A percentile compares a stretch with the other conserved stretches of the same genome.
These are phyloP conservation scores for Blastobasis lacticolella DNA, from an alignment of 2,888 invertebrate genomes.

Conservation along the genomic window DNA sequence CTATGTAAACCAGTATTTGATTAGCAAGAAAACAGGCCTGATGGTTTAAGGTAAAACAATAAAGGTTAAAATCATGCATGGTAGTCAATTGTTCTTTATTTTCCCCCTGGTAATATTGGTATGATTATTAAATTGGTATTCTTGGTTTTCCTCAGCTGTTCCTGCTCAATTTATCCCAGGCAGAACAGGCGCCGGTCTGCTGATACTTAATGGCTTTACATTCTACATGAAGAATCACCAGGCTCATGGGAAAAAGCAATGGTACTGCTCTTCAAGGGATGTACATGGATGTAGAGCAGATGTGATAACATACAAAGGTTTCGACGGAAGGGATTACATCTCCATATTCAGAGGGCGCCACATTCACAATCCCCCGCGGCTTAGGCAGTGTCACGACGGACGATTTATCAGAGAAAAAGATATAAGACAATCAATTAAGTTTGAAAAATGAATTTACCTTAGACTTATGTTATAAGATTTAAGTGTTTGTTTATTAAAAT, in stretches of 20 bases:
- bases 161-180: constrained; percentile 66
- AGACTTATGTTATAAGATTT: constrained; percentile 21
- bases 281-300: constrained; percentile 63
- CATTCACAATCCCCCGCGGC: constrained; percentile 58
- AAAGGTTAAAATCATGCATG: constrained; percentile 3
- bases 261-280: constrained; percentile 66
- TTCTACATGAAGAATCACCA: constrained; percentile 70
- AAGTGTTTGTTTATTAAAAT: constrained; percentile 15
- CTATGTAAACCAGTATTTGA: no score
- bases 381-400: constrained; percentile 60
- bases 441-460: constrained; percentile 15
- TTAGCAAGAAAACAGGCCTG: constrained; percentile 17
- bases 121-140: not conserved
- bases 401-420: constrained; percentile 63
- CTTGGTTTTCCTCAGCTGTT: constrained; percentile 51
- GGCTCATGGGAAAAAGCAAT: constrained; percentile 65
- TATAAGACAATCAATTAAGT: constrained; percentile 33
- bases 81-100: constrained; percentile 16
- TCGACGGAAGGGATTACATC: constrained; percentile 60
- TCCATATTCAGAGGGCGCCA: constrained; percentile 63
- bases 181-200: constrained; percentile 56
- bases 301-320: constrained; percentile 61
- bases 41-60: constrained; percentile 12
- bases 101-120: constrained; percentile 15
- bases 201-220: constrained; percentile 62